Evolutionary conservation across 2,888 invertebrate genomes (phyloP).

Genomic region (Pilophorus perplexus): DNA sequence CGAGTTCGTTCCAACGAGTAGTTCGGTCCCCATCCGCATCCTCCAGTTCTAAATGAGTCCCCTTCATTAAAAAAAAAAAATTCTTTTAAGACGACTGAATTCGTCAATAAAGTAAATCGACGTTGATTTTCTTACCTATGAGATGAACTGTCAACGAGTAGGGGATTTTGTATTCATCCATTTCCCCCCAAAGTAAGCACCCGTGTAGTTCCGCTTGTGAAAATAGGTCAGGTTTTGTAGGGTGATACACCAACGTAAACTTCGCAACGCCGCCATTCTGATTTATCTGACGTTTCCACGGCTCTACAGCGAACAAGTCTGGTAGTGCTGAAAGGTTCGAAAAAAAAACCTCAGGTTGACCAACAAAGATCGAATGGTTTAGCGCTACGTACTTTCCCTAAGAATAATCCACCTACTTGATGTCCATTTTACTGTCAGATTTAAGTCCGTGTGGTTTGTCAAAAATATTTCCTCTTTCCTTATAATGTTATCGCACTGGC

Average conservation of each 20-base stretch:
- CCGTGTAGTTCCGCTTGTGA: background rate
- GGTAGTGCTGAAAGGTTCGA: background rate
- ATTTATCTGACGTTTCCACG: background rate
- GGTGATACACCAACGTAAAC: background rate
- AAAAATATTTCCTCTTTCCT: constrained; percentile 4
- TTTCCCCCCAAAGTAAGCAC: background rate
- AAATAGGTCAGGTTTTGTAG: background rate
- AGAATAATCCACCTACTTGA: background rate
- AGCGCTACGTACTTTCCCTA: too few species aligned
- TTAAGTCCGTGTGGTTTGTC: constrained; percentile 2
- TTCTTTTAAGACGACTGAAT: too few species aligned
- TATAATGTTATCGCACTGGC: background rate
- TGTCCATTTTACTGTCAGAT: background rate
- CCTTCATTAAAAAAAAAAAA: constrained; percentile 1
- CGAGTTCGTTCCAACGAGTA: background rate
- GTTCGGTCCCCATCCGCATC: constrained; percentile 19
- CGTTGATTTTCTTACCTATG: constrained; percentile 1
- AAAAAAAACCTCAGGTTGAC: too few species aligned
- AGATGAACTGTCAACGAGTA: background rate
- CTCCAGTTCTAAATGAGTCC: background rate
- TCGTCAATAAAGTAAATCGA: too few species aligned
- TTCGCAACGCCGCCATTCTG: background rate
- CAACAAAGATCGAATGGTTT: too few species aligned
- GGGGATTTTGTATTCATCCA: constrained; percentile 9
- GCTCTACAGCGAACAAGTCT: background rate